These are phyloP conservation scores for Semnornis frantzii DNA, from an alignment of 2,113 vertebrate species.

Conservation along the genomic window DNA sequence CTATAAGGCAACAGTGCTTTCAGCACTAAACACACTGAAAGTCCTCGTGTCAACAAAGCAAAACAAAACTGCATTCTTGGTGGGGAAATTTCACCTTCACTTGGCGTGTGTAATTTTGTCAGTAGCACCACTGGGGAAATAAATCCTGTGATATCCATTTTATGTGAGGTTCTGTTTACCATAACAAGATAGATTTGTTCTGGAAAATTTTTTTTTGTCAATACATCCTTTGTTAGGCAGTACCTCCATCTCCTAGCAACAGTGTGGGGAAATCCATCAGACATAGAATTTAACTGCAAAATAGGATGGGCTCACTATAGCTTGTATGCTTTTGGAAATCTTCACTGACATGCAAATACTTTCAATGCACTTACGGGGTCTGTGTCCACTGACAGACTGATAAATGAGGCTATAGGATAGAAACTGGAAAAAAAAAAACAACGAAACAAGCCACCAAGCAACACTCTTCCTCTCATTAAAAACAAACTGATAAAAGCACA, in stretches of 20 bases:
- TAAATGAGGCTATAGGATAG: neutral
- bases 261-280: conserved; percentile 75
- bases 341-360: conserved; percentile 37
- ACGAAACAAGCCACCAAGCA: neutral
- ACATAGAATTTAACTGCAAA: conserved; percentile 63
- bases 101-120: neutral
- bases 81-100: neutral
- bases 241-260: conserved; percentile 81
- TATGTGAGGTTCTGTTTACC: conserved; percentile 32
- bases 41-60: conserved; percentile 1
- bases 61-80: neutral
- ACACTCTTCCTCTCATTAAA: neutral
- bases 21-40: neutral
- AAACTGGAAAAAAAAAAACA: neutral
- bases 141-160: conserved; percentile 48
- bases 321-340: conserved; percentile 49
- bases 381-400: neutral
- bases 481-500: neutral
- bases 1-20: neutral
- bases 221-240: conserved; percentile 67
- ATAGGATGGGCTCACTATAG: conserved; percentile 57
- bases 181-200: conserved; percentile 59
- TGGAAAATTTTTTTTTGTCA: conserved; percentile 54
- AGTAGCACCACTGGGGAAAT: neutral
- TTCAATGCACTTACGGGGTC: neutral